These are phyloP conservation scores for Atherinomorus stipes DNA, from an alignment of 2,113 vertebrate species.

Conservation along the genomic window DNA sequence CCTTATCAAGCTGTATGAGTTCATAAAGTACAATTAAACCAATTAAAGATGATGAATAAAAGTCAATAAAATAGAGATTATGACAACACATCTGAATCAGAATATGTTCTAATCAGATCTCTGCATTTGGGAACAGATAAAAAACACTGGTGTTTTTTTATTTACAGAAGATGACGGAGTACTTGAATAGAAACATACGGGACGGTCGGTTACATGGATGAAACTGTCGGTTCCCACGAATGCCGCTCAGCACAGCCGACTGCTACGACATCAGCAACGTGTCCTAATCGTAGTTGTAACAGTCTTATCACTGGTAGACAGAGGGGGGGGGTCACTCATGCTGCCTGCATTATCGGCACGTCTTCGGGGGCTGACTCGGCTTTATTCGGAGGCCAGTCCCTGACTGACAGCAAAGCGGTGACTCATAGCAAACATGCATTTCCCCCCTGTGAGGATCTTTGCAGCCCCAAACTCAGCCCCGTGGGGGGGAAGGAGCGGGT, in stretches of 20 bases:
- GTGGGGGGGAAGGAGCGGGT: conserved; percentile 32
- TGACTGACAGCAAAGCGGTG: conserved; percentile 26
- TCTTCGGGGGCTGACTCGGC: conserved; percentile 26
- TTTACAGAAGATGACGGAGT: too few relatives aligned
- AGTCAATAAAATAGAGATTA: too few relatives aligned
- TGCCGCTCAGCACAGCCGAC: background rate
- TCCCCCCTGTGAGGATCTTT: conserved; percentile 10
- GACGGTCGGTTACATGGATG: conserved; percentile 1
- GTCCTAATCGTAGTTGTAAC: conserved; percentile 27
- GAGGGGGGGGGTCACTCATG: conserved; percentile 12
- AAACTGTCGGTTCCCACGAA: conserved; percentile 11
- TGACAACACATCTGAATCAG: too few relatives aligned
- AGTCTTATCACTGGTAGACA: conserved; percentile 31
- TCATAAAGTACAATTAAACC: too few relatives aligned
- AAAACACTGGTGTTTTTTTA: too few relatives aligned
- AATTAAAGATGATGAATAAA: too few relatives aligned
- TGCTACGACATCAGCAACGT: conserved; percentile 15
- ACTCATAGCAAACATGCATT: conserved; percentile 20
- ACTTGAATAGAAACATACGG: conserved; percentile 2
- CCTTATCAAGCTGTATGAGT: too few relatives aligned
- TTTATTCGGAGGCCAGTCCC: conserved; percentile 12
- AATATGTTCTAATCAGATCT: too few relatives aligned
- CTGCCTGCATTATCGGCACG: conserved; percentile 44
- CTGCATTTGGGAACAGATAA: too few relatives aligned
- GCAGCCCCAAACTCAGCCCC: conserved; percentile 22